Conservation (phyloP, 2,113 vertebrate species). For the Edolisoma coerulescens region DNA sequence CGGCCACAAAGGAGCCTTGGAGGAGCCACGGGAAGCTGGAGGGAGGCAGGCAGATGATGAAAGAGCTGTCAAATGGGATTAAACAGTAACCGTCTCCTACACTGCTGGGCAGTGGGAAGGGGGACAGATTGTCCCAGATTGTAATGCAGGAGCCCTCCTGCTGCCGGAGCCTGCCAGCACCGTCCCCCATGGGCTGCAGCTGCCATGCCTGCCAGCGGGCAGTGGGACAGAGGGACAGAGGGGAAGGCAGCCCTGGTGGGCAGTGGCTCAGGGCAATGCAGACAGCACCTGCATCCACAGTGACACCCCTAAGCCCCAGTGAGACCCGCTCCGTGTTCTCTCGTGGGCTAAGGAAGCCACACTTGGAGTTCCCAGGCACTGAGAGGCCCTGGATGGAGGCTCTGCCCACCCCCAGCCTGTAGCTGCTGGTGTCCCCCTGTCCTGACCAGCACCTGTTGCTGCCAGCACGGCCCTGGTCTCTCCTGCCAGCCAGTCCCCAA, state of each 20-base stretch:
- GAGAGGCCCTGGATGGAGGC: background rate
- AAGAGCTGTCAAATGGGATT: slow-evolving; percentile 73
- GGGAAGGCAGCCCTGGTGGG: rapidly evolving
- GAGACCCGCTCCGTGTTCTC: background rate
- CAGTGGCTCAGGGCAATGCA: rapidly evolving
- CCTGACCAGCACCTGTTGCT: background rate
- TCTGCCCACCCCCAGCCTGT: background rate
- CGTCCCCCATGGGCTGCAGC: background rate
- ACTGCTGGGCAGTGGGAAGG: slow-evolving; percentile 48
- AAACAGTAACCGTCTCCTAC: slow-evolving; percentile 60
- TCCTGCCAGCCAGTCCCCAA: background rate
- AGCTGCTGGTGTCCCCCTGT: background rate
- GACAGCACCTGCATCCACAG: background rate
- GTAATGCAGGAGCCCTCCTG: slow-evolving; percentile 9
- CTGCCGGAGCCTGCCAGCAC: slow-evolving; percentile 12
- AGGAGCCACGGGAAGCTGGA: slow-evolving; percentile 48
- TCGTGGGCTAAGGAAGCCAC: rapidly evolving
- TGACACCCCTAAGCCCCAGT: background rate
- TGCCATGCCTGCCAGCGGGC: rapidly evolving
- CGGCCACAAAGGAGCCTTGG: slow-evolving; percentile 64
- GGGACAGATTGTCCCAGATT: slow-evolving; percentile 39
- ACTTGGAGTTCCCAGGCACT: background rate
- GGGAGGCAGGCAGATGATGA: slow-evolving; percentile 64
- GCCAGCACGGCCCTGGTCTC: background rate
- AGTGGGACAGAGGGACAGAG: background rate